These are phyloP conservation scores for Andrena praecox DNA, from an alignment of 2,888 invertebrate genomes.

Conservation along the genomic window DNA sequence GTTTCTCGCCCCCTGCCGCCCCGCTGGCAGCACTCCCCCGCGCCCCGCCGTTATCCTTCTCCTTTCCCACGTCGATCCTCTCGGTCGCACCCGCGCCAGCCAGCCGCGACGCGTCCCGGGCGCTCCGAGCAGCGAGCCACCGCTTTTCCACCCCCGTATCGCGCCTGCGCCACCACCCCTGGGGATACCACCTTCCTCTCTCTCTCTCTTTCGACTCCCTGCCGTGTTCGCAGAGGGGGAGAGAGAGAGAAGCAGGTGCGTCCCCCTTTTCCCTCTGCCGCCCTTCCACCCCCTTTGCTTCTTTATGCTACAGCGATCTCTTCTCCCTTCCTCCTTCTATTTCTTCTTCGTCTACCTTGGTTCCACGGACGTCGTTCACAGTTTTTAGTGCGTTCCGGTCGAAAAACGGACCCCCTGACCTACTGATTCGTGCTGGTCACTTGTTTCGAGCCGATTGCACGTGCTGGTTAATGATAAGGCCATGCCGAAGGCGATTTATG, in stretches of 20 bases:
- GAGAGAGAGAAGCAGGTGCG: background rate
- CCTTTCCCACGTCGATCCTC: conserved; percentile 4
- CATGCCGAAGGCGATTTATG: too few relatives aligned
- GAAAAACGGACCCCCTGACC: background rate
- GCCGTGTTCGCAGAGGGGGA: background rate
- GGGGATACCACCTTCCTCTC: conserved; percentile 54
- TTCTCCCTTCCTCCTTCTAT: too few relatives aligned
- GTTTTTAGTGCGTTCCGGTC: background rate
- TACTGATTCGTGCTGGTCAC: too few relatives aligned
- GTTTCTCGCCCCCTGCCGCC: conserved; percentile 17
- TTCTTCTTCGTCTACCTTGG: background rate
- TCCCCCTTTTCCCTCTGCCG: conserved; percentile 2
- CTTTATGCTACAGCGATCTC: conserved; percentile 13
- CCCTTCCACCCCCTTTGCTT: conserved; percentile 13
- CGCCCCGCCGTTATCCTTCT: background rate
- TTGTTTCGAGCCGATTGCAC: too few relatives aligned
- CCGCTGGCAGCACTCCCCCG: background rate
- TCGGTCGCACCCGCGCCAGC: conserved; percentile 30
- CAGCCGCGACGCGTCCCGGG: conserved; percentile 80
- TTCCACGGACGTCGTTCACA: background rate
- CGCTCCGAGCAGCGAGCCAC: conserved; percentile 83
- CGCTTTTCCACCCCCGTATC: conserved; percentile 81
- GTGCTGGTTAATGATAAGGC: too few relatives aligned
- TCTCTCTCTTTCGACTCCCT: background rate
- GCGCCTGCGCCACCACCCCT: conserved; percentile 79